Conservation (phyloP, 2,888 invertebrate genomes). For the Nasonovia ribisnigri region DNA sequence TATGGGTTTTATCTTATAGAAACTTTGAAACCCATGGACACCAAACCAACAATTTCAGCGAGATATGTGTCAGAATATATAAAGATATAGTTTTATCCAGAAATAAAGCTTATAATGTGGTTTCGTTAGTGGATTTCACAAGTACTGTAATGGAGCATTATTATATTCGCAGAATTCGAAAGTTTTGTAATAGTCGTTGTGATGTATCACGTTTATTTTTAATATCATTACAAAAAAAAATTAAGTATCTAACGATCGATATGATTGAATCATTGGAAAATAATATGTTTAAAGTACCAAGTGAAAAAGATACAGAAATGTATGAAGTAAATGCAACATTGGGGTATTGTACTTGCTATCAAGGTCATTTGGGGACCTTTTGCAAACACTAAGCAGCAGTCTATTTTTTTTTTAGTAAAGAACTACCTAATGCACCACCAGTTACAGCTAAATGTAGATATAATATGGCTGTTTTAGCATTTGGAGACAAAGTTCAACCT, state of each 20-base stretch:
- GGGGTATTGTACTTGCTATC: background rate
- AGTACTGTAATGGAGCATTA: too few species aligned
- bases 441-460: background rate
- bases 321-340: background rate
- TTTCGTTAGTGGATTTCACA: too few species aligned
- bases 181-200: too few species aligned
- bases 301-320: background rate
- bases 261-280: background rate
- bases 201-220: too few species aligned
- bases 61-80: background rate
- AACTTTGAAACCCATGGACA: background rate
- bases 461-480: background rate
- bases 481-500: background rate
- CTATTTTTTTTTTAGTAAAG: background rate
- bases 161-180: too few species aligned
- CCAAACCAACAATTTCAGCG: slow-evolving; percentile 2
- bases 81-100: too few species aligned
- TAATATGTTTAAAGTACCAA: background rate
- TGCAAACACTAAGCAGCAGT: background rate
- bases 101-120: too few species aligned
- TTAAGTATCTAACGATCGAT: background rate
- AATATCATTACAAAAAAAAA: background rate
- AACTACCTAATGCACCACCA: background rate
- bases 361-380: background rate
- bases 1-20: too few species aligned